Evolutionary conservation across 2,888 invertebrate genomes (phyloP), one percentile per base, ranked within the genome.

Genomic region (Gymnocheta viridis): DNA sequence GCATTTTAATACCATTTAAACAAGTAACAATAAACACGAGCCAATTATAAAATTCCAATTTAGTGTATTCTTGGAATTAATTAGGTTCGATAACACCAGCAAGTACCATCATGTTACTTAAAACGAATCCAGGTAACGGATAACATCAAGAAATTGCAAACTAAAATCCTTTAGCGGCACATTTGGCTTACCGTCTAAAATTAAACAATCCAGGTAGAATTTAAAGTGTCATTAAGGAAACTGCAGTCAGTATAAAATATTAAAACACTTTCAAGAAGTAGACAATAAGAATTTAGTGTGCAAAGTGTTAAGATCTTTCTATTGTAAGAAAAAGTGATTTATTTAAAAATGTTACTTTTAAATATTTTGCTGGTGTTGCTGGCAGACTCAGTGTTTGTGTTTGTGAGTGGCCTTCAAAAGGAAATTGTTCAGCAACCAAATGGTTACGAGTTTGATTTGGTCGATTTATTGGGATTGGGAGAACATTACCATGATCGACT

Each of bases 381-480:
- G 1, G 4, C 7, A 17, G 2, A 1, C 12, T 10, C 32, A 41
- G 58, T 56, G n/a, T 35, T 19, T 10, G 54, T 41, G 12, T 29
- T 14, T 17, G 35, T 17, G 6, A 29, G 60, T n/a, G n/a, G 47
- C 9, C 10, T 51, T 44, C n/a, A 27, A 1, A 56, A 7, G 5
- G 74, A 76, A 38, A 35, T 64, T 10, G n/a, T 44, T 35, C 38
- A 77, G 2, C 24, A 77, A 4, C 24, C 67, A 5, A 72, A 74
- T 24, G 70, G 51, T n/a, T 78, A 85, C 62, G 72, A 90, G 79
- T 79, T 90, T 22, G 91, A 98, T 92, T 96, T 98, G 89, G 92
- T 98, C 88, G 96, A 96, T 89, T 93, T 98, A 72, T 93, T 98
- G 87, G 98, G 98, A 1, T 93, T 98, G 86, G 96, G 96, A 27